Percentiles rank a stretch among this genome's conserved stretches.
These are phyloP conservation scores for Myanophis thanlyinensis DNA, from an alignment of 2,113 vertebrate genomes.

Conservation along the genomic window DNA sequence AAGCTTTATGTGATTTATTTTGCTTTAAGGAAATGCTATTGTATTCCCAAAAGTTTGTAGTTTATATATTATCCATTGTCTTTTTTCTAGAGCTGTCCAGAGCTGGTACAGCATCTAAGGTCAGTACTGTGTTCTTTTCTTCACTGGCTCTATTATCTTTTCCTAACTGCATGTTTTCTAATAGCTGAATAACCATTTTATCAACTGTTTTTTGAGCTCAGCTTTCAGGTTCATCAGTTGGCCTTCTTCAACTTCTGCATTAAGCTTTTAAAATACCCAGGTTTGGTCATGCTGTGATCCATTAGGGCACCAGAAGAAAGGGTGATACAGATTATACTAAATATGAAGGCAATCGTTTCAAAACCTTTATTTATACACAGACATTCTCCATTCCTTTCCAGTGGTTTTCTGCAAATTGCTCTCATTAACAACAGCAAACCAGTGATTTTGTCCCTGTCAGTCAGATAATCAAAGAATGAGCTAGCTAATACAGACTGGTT, in stretches of 20 bases:
- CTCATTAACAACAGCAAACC: neutral
- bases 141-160: neutral
- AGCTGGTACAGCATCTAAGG: slow-evolving; percentile 93
- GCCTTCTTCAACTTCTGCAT: neutral
- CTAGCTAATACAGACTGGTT: neutral
- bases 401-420: neutral
- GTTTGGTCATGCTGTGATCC: neutral
- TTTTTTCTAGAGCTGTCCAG: slow-evolving; percentile 88
- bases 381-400: neutral
- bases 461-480: neutral
- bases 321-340: neutral
- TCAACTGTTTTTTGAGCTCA: neutral
- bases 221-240: neutral
- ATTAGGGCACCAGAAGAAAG: neutral
- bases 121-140: slow-evolving; percentile 61
- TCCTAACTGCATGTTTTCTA: neutral
- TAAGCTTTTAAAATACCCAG: neutral
- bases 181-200: neutral
- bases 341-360: neutral
- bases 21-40: neutral
- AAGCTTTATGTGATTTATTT: neutral
- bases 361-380: neutral
- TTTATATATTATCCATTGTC: slow-evolving; percentile 16
- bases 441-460: neutral
- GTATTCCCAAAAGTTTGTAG: neutral